Conservation (phyloP, 2,797 vertebrate genomes). For the Sebastes oblongus region DNA sequence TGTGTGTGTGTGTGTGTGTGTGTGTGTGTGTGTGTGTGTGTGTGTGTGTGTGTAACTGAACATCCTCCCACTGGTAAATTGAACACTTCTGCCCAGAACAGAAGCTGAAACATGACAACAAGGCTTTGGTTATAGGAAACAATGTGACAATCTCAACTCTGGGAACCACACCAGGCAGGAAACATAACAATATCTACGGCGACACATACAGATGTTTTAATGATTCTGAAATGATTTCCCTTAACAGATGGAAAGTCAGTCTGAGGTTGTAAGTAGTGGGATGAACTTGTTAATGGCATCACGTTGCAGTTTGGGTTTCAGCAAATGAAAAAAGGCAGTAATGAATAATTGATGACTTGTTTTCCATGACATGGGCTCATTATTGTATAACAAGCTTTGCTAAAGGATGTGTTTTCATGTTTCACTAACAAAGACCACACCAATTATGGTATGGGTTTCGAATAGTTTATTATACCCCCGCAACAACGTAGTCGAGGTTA, state of each 20-base stretch:
- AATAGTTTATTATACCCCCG: too few relatives aligned
- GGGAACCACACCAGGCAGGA: background rate
- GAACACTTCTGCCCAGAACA: background rate
- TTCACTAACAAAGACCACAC: too few relatives aligned
- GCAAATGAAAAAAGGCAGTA: background rate
- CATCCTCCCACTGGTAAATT: background rate
- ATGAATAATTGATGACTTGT: too few relatives aligned
- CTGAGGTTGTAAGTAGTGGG: background rate
- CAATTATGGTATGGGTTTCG: too few relatives aligned
- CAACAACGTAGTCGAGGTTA: too few relatives aligned
- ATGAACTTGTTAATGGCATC: background rate
- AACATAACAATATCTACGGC: background rate
- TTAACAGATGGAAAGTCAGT: background rate
- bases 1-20: background rate
- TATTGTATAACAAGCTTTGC: too few relatives aligned
- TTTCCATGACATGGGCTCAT: too few relatives aligned
- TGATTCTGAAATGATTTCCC: background rate
- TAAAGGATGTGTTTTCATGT: too few relatives aligned
- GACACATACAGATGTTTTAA: background rate
- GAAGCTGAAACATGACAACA: slow-evolving; percentile 2
- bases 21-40: background rate
- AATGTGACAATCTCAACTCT: background rate
- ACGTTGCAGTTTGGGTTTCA: background rate
- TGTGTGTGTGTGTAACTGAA: background rate
- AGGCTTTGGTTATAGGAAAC: slow-evolving; percentile 12